Evolutionary conservation across 2,888 invertebrate genomes (phyloP), one percentile per base, ranked within the genome.

Genomic region (Eristalinus aeneus): DNA sequence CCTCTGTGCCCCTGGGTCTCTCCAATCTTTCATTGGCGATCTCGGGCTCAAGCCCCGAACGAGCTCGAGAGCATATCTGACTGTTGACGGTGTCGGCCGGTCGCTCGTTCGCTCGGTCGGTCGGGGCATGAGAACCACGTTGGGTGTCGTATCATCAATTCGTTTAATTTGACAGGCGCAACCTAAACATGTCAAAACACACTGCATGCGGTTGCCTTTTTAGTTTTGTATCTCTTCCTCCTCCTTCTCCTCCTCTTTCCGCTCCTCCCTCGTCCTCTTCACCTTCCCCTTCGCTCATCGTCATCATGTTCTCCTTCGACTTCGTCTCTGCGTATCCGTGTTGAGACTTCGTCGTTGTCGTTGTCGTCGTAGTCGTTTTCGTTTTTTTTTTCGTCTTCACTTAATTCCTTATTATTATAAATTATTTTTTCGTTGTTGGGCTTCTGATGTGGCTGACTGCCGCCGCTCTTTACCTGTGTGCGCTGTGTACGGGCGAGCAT

Each of bases 81-180:
- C 54, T 56, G 22, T 10, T 27, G 56, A 22, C 56, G 22, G 23
- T 56, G 22, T 56, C 56, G 56, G 11, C 16, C 27, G 27, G 27
- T 27, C 27, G 27, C 23, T 56, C 56, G 22, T 56, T 23, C n/a
- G 12, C 10, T 56, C 23, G 23, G 23, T 36, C 61, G 46, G 65
- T 36, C 32, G 54, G 74, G 61, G 89, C 92, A 91, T 92, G 91
- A 91, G 92, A 92, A 92, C 91, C 92, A 91, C 92, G 90, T 92
- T 92, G 92, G 92, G 92, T 92, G 92, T 92, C 92, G 92, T 92
- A 92, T 92, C 92, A 92, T 92, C 92, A 92, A 92, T 92, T 92
- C 92, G 92, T 92, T 92, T 92, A 92, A 92, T 92, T 92, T 92
- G 92, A 92, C 92, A 92, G 91, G 92, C 92, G 92, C 92, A 92